These are phyloP conservation scores for Drosophila macrospina DNA, from an alignment of 2,888 invertebrate genomes.

Conservation along the genomic window DNA sequence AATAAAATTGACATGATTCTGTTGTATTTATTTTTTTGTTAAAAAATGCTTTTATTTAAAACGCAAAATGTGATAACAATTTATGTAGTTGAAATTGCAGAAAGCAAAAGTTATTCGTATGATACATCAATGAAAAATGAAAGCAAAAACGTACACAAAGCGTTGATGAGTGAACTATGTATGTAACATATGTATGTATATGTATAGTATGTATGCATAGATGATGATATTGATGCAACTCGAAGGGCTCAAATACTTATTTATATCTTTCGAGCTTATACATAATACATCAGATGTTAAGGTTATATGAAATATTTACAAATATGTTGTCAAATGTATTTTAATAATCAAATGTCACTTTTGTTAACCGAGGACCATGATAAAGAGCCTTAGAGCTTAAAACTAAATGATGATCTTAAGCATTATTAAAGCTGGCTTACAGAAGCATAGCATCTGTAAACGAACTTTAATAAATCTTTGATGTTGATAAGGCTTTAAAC, in stretches of 20 bases:
- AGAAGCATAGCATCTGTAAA: constrained; percentile 24
- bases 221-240: constrained; percentile 25
- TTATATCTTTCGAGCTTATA: constrained; percentile 36
- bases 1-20: constrained; percentile 59
- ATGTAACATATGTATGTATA: constrained; percentile 1
- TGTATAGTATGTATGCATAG: not conserved
- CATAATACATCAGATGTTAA: constrained; percentile 39
- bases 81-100: constrained; percentile 50
- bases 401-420: constrained; percentile 46
- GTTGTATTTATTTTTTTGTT: constrained; percentile 48
- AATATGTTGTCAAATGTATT: constrained; percentile 44
- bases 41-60: constrained; percentile 65
- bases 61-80: constrained; percentile 71
- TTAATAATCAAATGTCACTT: constrained; percentile 27
- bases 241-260: constrained; percentile 49
- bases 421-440: constrained; percentile 26
- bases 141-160: constrained; percentile 80
- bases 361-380: constrained; percentile 35
- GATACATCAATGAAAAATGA: constrained; percentile 71
- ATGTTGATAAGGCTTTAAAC: constrained; percentile 25
- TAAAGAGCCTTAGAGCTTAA: constrained; percentile 37
- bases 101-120: constrained; percentile 62
- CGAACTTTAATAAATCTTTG: constrained; percentile 19
- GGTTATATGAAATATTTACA: constrained; percentile 62
- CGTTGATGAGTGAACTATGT: constrained; percentile 70